Conservation (phyloP, 2,797 vertebrate species). For the Enteromius paludinosus region DNA sequence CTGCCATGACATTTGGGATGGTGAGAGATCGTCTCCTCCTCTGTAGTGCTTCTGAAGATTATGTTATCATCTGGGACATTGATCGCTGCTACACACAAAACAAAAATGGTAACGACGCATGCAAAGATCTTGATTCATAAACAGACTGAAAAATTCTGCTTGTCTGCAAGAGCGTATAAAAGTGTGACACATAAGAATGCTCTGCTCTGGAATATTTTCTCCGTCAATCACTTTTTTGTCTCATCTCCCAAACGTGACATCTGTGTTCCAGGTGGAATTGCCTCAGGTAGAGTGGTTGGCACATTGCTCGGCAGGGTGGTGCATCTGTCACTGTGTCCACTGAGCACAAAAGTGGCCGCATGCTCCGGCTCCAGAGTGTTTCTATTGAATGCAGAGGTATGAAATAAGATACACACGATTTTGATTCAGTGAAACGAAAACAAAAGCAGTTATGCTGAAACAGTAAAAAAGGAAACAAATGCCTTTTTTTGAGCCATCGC, state of each 20-base stretch:
- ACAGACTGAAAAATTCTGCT: background rate
- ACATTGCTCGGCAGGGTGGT: constrained; percentile 71
- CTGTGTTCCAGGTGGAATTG: constrained; percentile 69
- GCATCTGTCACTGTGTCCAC: constrained; percentile 75
- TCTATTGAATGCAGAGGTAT: constrained; percentile 76
- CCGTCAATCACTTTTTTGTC: background rate
- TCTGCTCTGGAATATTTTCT: background rate
- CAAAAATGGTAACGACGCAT: constrained; percentile 66
- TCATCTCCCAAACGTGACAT: background rate
- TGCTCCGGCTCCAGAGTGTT: constrained; percentile 69
- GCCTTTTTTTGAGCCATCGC: background rate
- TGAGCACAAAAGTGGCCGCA: constrained; percentile 72
- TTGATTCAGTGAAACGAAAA: background rate
- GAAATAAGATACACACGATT: background rate
- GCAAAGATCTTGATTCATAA: background rate
- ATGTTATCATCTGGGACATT: constrained; percentile 80
- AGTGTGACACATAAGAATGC: background rate
- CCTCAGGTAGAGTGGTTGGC: constrained; percentile 75
- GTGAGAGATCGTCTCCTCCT: constrained; percentile 65
- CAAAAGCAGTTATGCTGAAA: background rate
- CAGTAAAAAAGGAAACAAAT: constrained; percentile 9
- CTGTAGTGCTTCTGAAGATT: constrained; percentile 79
- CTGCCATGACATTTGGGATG: constrained; percentile 75
- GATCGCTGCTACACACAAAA: constrained; percentile 69
- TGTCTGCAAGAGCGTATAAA: background rate